Evolutionary conservation across 2,888 invertebrate species (phyloP), one percentile per base, ranked within the genome.

Genomic region (Heliconius ismenius): DNA sequence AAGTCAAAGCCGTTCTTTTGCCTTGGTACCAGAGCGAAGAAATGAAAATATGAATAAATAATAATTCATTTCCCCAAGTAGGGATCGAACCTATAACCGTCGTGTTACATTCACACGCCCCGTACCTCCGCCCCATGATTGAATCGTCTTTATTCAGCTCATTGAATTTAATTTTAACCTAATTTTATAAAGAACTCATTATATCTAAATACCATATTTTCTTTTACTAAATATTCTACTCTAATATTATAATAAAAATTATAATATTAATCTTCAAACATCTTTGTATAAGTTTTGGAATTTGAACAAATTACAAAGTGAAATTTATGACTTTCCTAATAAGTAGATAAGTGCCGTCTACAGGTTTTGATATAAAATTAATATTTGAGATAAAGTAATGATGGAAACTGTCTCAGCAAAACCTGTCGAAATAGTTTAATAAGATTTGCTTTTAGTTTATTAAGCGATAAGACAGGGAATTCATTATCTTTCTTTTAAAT

Each of bases 331-430:
- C 74, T 77, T 73, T 64, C 49, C 49, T 60, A 74, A 73, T 39
- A 73, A 73, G 74, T 78, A 77, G 73, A 68, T 68, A 65, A 78
- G 64, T 81, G 75, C 76, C 77, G 76, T 76, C 69, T 69, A 49
- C 64, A 69, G 74, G 58, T 64, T 78, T 74, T 39, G 63, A 32
- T 69, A 69, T 74, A 65, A 77, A 77, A 80, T 80, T 80, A 65
- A 74, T 75, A 78, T 76, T 78, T 80, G 76, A 74, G 73, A 76
- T 75, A 68, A 78, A 75, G 73, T 73, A 75, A 69, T 72, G 18
- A 28, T 62, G 74, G 32, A 32, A 63, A 70, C 63, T 63, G 73
- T 62, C 76, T 75, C 54, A 73, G 73, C 64, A 58, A 76, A 77
- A 43, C 60, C 54, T 64, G 58, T n/a, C 18, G 62, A 43, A 62